Evolutionary conservation across 2,113 vertebrate genomes (phyloP), one percentile per base, ranked within the genome.

Genomic region (Anoura caudifer): DNA sequence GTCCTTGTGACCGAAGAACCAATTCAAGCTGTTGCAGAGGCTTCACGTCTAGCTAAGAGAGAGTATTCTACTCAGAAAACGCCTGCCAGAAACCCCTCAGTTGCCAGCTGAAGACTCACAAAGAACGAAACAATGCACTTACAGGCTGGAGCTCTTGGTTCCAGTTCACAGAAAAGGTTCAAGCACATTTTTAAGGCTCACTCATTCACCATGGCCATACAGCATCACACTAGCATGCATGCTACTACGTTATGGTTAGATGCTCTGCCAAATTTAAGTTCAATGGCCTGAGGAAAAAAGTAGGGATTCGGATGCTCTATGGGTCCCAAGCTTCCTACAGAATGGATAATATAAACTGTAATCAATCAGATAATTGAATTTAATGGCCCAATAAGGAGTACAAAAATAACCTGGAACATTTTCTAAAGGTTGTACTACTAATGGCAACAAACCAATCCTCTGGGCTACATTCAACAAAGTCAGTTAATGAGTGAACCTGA

Each of bases 11-110:
- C 82, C 63, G 83, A 91, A 52, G 61, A 86, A 95, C 41, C 33
- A 83, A 75, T 61, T 73, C 94, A 91, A 97, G 47, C 81, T 95
- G 65, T 76, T 95, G 86, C 26, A 93, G 94, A 95, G 75, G 22
- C 80, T 96, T 94, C 88, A 12, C 87, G 70, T 87, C 95, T 91
- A 93, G 79, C 54, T 47, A 70, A 22, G 19, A 89, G 81, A 94
- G 67, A 96, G 20, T 20, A 86, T 95, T 91, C 95, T 86, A 90
- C 83, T 93, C 33, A 79, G 85, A 94, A 97, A 95, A 84, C 67
- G 50, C 22, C 24, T 92, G 80, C 84, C 87, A 92, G 72, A 87
- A 96, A 63, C 11, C 16, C 54, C 95, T 86, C 24, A 1, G 3
- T 75, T 86, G 77, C 77, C 93, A 96, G 26, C 22, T 61, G 91